Percentiles rank a stretch among this genome's conserved stretches.
Conservation (phyloP, 2,888 invertebrate species). For the Gari tellinella region DNA sequence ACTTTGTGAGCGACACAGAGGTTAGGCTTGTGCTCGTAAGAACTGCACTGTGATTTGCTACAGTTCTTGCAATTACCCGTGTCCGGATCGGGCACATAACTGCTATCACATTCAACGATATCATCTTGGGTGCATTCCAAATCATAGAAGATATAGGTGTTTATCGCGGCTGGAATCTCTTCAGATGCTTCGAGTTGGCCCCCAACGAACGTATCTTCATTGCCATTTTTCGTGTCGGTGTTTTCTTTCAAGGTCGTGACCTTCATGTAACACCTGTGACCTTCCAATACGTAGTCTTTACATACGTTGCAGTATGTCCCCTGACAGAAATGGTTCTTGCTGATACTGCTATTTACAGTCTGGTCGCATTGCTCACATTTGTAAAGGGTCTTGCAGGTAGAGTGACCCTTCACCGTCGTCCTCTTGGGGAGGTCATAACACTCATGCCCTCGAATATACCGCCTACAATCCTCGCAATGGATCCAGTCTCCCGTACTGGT, state of each 20-base stretch:
- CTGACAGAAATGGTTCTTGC: conserved; percentile 1
- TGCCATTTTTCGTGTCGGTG: too few relatives aligned
- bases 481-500: background rate
- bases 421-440: conserved; percentile 12
- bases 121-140: conserved; percentile 33
- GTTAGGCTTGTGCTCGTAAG: conserved; percentile 35
- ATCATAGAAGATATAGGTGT: conserved; percentile 30
- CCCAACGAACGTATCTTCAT: too few relatives aligned
- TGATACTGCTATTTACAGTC: conserved; percentile 4
- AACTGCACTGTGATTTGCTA: conserved; percentile 19
- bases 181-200: too few relatives aligned
- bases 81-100: conserved; percentile 3
- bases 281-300: conserved; percentile 9
- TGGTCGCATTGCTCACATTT: conserved; percentile 6
- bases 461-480: too few relatives aligned
- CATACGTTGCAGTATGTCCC: background rate
- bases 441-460: background rate
- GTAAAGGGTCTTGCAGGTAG: conserved; percentile 10
- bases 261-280: conserved; percentile 15
- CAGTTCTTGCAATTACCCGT: conserved; percentile 30
- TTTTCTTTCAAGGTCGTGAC: too few relatives aligned
- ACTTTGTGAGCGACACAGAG: conserved; percentile 41
- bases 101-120: conserved; percentile 24
- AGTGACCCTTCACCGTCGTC: conserved; percentile 9
- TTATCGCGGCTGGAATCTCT: too few relatives aligned